A percentile compares a stretch with the other conserved stretches of the same genome.
Conservation (phyloP, 2,113 vertebrate genomes). For the Microtus ochrogaster region DNA sequence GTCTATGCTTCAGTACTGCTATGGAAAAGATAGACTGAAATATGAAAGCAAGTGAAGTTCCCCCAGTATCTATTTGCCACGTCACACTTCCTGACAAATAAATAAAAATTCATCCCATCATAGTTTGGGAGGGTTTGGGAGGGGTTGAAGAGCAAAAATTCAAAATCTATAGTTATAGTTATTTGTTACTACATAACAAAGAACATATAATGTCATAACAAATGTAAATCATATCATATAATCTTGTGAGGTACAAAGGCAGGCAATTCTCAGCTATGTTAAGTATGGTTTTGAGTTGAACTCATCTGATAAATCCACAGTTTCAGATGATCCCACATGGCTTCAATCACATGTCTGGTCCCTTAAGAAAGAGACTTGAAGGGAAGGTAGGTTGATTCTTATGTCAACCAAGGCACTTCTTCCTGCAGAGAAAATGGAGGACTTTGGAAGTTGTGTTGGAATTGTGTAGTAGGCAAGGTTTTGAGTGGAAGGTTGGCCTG, state of each 20-base stretch:
- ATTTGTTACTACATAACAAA: not conserved
- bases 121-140: not conserved
- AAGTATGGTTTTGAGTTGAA: not conserved
- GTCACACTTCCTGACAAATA: not conserved
- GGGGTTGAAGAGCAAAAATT: fast-evolving
- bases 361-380: not conserved
- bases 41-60: not conserved
- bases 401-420: not conserved
- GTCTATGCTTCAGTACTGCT: not conserved
- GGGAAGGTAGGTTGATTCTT: not conserved
- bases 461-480: not conserved
- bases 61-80: not conserved
- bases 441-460: not conserved
- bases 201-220: not conserved
- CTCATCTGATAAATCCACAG: not conserved
- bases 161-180: not conserved
- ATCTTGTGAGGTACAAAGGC: not conserved
- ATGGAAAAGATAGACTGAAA: not conserved
- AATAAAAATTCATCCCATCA: not conserved
- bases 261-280: not conserved
- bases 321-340: not conserved
- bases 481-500: not conserved
- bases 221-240: not conserved
- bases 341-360: not conserved
- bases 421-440: not conserved